Conservation (phyloP, 2,797 vertebrate genomes). For the Urocyon cinereoargenteus region DNA sequence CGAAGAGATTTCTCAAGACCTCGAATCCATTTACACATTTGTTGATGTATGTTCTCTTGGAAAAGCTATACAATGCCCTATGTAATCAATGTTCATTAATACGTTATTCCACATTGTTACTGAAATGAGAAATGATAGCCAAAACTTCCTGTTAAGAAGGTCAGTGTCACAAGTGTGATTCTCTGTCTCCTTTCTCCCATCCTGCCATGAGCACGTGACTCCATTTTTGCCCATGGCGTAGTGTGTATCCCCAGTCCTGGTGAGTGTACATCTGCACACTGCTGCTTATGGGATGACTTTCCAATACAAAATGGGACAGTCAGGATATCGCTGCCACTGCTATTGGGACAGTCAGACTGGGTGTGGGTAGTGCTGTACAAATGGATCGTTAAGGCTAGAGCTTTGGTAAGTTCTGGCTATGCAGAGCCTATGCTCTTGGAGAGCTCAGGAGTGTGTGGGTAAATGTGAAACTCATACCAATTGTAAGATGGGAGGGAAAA, state of each 20-base stretch:
- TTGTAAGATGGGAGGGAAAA: not conserved
- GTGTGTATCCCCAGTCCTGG: fast-evolving
- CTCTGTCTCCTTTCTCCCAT: not conserved
- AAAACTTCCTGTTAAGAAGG: not conserved
- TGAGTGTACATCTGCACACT: fast-evolving
- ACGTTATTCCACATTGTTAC: not conserved
- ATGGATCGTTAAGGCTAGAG: not conserved
- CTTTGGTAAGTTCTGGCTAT: no score
- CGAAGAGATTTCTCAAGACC: not conserved
- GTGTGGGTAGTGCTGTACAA: not conserved
- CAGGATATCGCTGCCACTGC: no score
- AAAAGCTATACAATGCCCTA: not conserved
- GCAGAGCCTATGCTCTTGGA: not conserved
- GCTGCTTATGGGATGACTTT: not conserved
- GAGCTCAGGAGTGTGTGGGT: not conserved
- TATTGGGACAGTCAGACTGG: not conserved
- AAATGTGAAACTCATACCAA: not conserved
- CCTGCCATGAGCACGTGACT: not conserved
- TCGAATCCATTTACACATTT: not conserved
- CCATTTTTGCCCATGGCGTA: not conserved
- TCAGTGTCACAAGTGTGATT: fast-evolving
- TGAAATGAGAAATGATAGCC: not conserved
- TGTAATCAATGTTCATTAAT: not conserved
- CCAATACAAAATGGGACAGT: not conserved
- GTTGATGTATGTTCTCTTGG: not conserved